A percentile compares a stretch with the other conserved stretches of the same genome.
Evolutionary conservation across 2,888 invertebrate genomes (phyloP).

Genomic region (Acanthopleura granulata): DNA sequence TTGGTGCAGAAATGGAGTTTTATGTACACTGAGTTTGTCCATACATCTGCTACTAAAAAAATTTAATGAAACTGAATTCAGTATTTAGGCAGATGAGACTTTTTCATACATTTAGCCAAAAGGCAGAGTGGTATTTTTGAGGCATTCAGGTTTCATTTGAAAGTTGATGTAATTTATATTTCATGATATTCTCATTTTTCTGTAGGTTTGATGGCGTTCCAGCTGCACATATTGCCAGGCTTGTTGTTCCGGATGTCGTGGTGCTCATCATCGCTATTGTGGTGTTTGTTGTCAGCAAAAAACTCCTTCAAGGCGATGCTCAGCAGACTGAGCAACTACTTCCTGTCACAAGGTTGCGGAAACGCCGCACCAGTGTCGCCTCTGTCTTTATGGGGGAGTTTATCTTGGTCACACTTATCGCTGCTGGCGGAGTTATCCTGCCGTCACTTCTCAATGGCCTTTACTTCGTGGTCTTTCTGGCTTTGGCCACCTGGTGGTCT

Average conservation of each 20-base stretch:
- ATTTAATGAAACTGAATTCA: too few species aligned
- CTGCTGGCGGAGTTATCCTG: constrained; percentile 77
- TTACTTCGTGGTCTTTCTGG: constrained; percentile 89
- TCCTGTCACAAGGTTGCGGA: constrained; percentile 30
- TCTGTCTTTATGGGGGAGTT: constrained; percentile 53
- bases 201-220: constrained; percentile 48
- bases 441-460: constrained; percentile 88
- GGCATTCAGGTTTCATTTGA: too few species aligned
- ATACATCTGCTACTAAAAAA: too few species aligned
- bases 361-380: constrained; percentile 34
- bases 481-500: constrained; percentile 80
- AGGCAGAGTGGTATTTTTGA: too few species aligned
- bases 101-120: too few species aligned
- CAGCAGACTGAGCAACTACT: background rate
- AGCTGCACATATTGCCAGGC: constrained; percentile 50
- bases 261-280: constrained; percentile 55
- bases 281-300: constrained; percentile 49
- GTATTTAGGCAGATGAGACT: too few species aligned
- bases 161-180: too few species aligned
- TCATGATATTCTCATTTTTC: too few species aligned
- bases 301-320: constrained; percentile 30
- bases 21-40: too few species aligned
- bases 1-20: too few species aligned
- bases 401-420: constrained; percentile 53
- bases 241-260: constrained; percentile 61